Percentiles rank a stretch among this genome's conserved stretches.
Conservation (phyloP, 2,797 vertebrate genomes). For the Gobionotothen gibberifrons region DNA sequence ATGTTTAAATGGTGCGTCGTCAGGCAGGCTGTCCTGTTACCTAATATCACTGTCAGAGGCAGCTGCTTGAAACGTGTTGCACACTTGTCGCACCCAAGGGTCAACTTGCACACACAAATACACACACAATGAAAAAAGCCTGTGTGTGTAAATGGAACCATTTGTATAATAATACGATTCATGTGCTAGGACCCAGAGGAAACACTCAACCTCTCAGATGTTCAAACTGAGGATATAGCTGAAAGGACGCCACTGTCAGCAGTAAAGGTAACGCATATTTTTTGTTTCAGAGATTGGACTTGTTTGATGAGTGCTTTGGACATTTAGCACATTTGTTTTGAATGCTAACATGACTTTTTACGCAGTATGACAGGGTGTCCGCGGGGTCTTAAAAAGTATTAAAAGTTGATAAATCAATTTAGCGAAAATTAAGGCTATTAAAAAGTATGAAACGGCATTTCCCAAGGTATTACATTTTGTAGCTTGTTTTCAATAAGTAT, state of each 20-base stretch:
- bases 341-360: neutral
- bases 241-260: slow-evolving; percentile 16
- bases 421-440: too few species aligned
- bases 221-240: slow-evolving; percentile 27
- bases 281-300: neutral
- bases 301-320: neutral
- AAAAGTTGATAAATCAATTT: too few species aligned
- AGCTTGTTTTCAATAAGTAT: too few species aligned
- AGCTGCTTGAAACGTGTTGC: slow-evolving; percentile 68
- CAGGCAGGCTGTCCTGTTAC: neutral
- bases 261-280: slow-evolving; percentile 51
- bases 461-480: too few species aligned
- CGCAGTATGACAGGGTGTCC: too few species aligned
- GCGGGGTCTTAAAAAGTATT: too few species aligned
- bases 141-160: slow-evolving; percentile 2
- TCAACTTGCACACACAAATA: slow-evolving; percentile 11
- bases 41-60: slow-evolving; percentile 65
- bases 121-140: neutral
- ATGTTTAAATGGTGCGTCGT: slow-evolving; percentile 33
- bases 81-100: too few species aligned
- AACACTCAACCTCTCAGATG: slow-evolving; percentile 29
- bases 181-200: slow-evolving; percentile 77
- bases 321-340: neutral
- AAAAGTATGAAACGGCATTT: too few species aligned
- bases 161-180: slow-evolving; percentile 27